Conservation (phyloP, 2,113 vertebrate genomes). For the Istiophorus platypterus region DNA sequence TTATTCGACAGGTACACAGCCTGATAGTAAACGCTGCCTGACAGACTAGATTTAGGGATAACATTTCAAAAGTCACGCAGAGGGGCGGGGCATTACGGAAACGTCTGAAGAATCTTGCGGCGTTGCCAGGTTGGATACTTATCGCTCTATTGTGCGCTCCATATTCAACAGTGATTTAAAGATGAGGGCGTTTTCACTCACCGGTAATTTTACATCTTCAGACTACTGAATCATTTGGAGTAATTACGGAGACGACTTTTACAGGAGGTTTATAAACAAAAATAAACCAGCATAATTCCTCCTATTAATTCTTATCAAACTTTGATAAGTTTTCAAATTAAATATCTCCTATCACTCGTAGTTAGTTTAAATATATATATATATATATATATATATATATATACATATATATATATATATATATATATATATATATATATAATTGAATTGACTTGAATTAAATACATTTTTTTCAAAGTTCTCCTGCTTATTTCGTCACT, state of each 20-base stretch:
- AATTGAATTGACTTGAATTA: background rate
- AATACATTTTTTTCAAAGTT: no score
- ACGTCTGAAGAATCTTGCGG: background rate
- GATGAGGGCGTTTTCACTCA: background rate
- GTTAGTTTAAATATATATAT: background rate
- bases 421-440: background rate
- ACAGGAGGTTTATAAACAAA: background rate
- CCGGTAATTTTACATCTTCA: background rate
- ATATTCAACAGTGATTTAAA: background rate
- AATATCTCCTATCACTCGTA: background rate
- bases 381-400: background rate
- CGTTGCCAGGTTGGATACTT: slow-evolving; percentile 60
- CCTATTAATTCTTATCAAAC: background rate
- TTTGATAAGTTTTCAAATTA: background rate
- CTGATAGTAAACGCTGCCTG: background rate
- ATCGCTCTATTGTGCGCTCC: background rate
- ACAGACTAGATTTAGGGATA: accelerated
- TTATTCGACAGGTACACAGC: accelerated
- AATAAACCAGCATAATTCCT: background rate
- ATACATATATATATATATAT: background rate
- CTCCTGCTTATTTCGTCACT: background rate
- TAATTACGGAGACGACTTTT: background rate
- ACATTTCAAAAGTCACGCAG: no score
- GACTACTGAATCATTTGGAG: no score
- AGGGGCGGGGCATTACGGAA: background rate